phyloP scores from a whole-genome alignment of 2,113 vertebrate genomes.

The human region GRCh38 chr3:91490501-91491000 shows the following conservation, averaged over 20 bases:
- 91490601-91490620: too few species aligned
- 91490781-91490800: background rate
- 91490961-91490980: background rate
- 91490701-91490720: background rate
- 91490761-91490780: background rate
- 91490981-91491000: background rate
- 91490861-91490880: background rate
- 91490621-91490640: too few species aligned
- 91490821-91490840: background rate
- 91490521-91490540: too few species aligned
- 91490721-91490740: background rate
- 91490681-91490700: background rate
- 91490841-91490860: background rate
- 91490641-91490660: too few species aligned
- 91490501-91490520: too few species aligned
- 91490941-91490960: background rate
- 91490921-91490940: background rate
- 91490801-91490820: background rate
- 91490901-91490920: background rate
- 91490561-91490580: too few species aligned
- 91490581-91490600: too few species aligned
- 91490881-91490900: background rate
- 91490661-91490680: background rate
- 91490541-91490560: too few species aligned
- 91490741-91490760: background rate